Evolutionary conservation across 2,888 invertebrate genomes (phyloP), one percentile per base, ranked within the genome.

Genomic region (Sinohyriopsis cumingii): DNA sequence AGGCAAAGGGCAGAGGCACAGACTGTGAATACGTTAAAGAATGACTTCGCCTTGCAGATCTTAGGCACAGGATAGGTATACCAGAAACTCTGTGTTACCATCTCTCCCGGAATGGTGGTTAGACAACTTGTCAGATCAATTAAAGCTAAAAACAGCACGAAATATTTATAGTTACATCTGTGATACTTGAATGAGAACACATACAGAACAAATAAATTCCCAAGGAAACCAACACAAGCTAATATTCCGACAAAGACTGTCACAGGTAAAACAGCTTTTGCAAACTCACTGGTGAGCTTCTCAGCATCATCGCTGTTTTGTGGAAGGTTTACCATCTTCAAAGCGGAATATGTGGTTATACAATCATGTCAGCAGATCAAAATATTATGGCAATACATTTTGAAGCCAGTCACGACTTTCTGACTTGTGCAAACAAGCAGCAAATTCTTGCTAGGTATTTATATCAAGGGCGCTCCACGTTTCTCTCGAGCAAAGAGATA

Each of bases 1-100:
- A 85, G 72, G 63, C 78, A 78, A 6, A 83, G 57, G 0, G 81
- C 82, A 20, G 82, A 82, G 3, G 74, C 77, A 25, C 64, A 65
- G 18, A 77, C 77, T 19, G n/a, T n/a, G n/a, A n/a, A n/a, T n/a
- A n/a, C n/a, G n/a, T n/a, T n/a, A n/a, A n/a, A n/a, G n/a, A n/a
- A n/a, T n/a, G n/a, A n/a, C n/a, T n/a, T n/a, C 61, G 65, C 33
- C 33, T 33, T 33, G 25, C 74, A 74, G 3, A 71, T 9, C 15
- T 24, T 53, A 20, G 65, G 20, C 28, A 18, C 24, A 1, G 74
- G 71, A 55, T 74, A 74, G 19, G 25, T 28, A 33, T 66, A 71
- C 74, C 71, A 71, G 24, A 61, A 55, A 3, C 59, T 33, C 45
- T 68, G 74, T 25, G 68, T 66, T 1, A 71, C 54, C n/a, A 74